Base-by-base conservation (phyloP, 2,888 invertebrate genomes). In the Agonopterix alstromeriana region DNA sequence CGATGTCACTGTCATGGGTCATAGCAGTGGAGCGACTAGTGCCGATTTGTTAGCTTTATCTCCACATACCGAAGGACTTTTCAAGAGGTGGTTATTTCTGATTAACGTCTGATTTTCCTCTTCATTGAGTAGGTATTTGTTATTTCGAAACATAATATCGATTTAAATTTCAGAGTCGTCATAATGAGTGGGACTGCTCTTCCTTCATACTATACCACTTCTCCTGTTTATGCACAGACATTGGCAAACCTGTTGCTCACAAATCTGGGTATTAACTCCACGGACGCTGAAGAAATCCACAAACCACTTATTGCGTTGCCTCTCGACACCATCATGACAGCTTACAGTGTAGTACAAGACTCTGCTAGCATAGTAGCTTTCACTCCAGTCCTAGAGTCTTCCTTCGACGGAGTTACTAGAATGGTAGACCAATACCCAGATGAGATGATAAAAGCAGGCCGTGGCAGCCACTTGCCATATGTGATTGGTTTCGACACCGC, bases 231-330 rank as follows among this genome's bases (percentile, higher is more conserved):
- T 52, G 76, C 82, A 1, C 61, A 77, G 50, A 55, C 56, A 7
- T 53, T 73, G 2, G 63, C 72, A 8, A 61, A 61, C 9, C 42
- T 64, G 12, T 68, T 84, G 49, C 55, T 90, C 64, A 55, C 64
- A 50, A 49, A 83, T 68, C 63, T 93, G 79, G 91, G 70, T 48
- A 73, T 85, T 47, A 77, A 72, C 47, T 54, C 73, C 3, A 72
- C 74, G 0, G 72, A 79, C 43, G 58, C 77, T 1, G 73, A 75
- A 1, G 67, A 68, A 4, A 63, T 79, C 3, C 75, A 84, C 49
- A 60, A 62, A 12, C 63, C 66, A 48, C 73, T 89, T 2, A 57
- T 71, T 9, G 48, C 64, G 2, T 49, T 72, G 47, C 80, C 84
- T 0, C 59, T 77, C 7, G 70, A 78, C 35, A 66, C 67, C 43